phyloP scores from a whole-genome alignment of 2,888 invertebrate genomes.

The Harpagoxenus sublaevis region DNA sequence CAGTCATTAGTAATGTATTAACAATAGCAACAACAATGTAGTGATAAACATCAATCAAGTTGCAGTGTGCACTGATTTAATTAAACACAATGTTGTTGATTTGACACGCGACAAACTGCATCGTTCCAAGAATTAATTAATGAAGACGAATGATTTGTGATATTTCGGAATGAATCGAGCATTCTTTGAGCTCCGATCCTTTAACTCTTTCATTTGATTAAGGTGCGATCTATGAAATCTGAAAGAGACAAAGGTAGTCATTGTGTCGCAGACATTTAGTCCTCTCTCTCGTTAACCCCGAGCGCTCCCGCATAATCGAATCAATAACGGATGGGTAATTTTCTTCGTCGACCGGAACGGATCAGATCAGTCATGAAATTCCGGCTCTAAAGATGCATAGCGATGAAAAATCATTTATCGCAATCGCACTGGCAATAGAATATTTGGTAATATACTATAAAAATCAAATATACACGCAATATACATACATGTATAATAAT shows the following conservation, averaged over 20 bases:
- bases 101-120: background rate
- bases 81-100: background rate
- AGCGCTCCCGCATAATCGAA: conserved; percentile 75
- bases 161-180: background rate
- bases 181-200: background rate
- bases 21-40: background rate
- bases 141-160: background rate
- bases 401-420: conserved; percentile 54
- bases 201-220: conserved; percentile 27
- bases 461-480: background rate
- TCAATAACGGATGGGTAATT: conserved; percentile 79
- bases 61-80: conserved; percentile 9
- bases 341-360: conserved; percentile 70
- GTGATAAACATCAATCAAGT: conserved; percentile 15
- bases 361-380: conserved; percentile 63
- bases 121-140: conserved; percentile 10
- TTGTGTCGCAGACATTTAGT: conserved; percentile 78
- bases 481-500: background rate
- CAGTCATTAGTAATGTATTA: background rate
- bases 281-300: conserved; percentile 76
- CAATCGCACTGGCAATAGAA: conserved; percentile 29
- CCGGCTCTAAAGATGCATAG: conserved; percentile 53
- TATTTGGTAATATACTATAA: background rate
- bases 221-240: conserved; percentile 17
- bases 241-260: conserved; percentile 44